Evolutionary conservation across 1,140 invertebrate genomes (phyloP), one percentile per base, ranked within the genome.

Genomic region (Euschistus heros): DNA sequence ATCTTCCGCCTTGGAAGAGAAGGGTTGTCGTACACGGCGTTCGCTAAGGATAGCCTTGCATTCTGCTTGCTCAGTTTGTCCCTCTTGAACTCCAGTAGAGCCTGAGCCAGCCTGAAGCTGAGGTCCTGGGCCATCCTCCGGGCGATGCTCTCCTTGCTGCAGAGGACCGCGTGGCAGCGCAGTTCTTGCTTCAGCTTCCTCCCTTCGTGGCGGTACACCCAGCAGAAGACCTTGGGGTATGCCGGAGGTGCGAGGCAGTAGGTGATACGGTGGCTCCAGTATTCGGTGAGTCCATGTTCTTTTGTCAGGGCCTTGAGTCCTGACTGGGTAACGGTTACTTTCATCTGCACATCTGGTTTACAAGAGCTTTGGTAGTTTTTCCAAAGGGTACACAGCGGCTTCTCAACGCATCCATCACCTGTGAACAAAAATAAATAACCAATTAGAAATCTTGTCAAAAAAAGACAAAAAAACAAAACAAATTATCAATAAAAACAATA

Each of bases 101-200:
- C 95, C 72, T 90, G 85, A 37, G 86, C 79, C 77, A 89, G 75
- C 80, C 85, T 79, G 76, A 83, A 73, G 63, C 87, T 80, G 13
- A 87, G 75, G 68, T 88, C 84, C 59, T 84, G 81, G 27, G 86
- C 82, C 73, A 98, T 94, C 50, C 80, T 76, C 72, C 86, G 84
- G n/a, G 94, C 88, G 66, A 85, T 80, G 26, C 83, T 81, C 75
- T 88, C 88, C 74, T 92, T 94, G 72, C 87, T 84, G 77, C 96
- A 98, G n/a, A 99, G 81, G 22, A 97, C 94, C 5, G 97, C 96
- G 77, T 99, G 97, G 74, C 96, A 99, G 57, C 97, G 82, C 0
- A 99, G 81, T 78, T 99, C 96, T 69, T 97, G 93, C 75, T 96
- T 95, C 68, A 98, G 82, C 73, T 91, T 86, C 50, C 94, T 86